phyloP scores from a whole-genome alignment of 1,140 invertebrate genomes.

The Himalopsyche phryganea region DNA sequence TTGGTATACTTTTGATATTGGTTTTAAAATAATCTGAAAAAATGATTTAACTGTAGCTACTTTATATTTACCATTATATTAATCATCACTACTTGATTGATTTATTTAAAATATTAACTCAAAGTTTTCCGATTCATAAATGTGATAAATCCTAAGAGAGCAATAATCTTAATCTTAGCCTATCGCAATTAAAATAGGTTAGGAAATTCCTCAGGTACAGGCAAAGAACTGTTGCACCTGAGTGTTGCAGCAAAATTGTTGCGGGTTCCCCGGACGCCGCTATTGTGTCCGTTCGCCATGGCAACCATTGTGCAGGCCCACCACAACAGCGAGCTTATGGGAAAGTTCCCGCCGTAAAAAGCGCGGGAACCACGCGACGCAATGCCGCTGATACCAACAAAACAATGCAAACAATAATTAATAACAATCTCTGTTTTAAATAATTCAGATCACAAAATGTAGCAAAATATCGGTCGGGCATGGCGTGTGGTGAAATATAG shows the following conservation, averaged over 20 bases:
- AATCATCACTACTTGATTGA: too few relatives aligned
- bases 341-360: constrained; percentile 53
- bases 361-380: constrained; percentile 43
- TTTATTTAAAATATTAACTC: too few relatives aligned
- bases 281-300: constrained; percentile 8
- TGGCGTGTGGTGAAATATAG: constrained; percentile 13
- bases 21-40: too few relatives aligned
- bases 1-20: too few relatives aligned
- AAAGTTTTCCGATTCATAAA: too few relatives aligned
- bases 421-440: constrained; percentile 41
- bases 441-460: constrained; percentile 17
- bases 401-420: constrained; percentile 40
- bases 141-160: too few relatives aligned
- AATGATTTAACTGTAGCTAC: too few relatives aligned
- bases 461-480: not conserved
- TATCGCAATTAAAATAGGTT: too few relatives aligned
- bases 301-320: constrained; percentile 39
- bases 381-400: constrained; percentile 23
- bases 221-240: not conserved
- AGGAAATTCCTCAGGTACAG: too few relatives aligned
- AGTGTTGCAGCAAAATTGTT: not conserved
- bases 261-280: not conserved
- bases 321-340: constrained; percentile 45
- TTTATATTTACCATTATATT: too few relatives aligned
- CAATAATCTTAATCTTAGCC: too few relatives aligned